Evolutionary conservation across 92 coral and sea anemone species (phyloP).

Genomic region (Umimayanthus chanpuru): DNA sequence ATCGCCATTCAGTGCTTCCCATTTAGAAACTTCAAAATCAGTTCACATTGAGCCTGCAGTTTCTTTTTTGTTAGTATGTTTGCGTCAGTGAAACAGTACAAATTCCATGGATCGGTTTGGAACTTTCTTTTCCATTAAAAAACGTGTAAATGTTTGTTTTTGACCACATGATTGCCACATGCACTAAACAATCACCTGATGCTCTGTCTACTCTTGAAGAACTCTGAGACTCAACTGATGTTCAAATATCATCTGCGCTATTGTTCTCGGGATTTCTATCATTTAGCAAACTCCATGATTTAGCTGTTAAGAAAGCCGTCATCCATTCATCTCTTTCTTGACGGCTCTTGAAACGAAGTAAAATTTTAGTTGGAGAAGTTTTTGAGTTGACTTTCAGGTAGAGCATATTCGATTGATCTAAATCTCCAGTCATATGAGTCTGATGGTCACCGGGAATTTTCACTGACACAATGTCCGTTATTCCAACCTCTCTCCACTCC

Average conservation of each 20-base stretch:
- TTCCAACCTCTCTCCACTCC: conserved; percentile 38
- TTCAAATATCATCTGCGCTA: not conserved
- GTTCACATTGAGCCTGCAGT: not conserved
- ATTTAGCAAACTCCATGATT: conserved; percentile 36
- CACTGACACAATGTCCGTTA: conserved; percentile 33
- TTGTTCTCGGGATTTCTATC: conserved; percentile 22
- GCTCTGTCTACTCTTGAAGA: not conserved
- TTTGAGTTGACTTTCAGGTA: conserved; percentile 27
- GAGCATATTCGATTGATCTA: conserved; percentile 28
- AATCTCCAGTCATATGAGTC: not conserved
- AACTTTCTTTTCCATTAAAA: not conserved
- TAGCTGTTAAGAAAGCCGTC: conserved; percentile 42
- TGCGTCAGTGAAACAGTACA: not conserved
- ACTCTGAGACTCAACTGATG: not conserved
- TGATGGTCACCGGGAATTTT: conserved; percentile 36
- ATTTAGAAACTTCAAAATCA: not conserved
- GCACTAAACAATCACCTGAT: not conserved
- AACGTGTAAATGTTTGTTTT: not conserved
- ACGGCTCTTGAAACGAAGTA: conserved; percentile 32
- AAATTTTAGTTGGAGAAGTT: conserved; percentile 35
- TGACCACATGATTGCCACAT: not conserved
- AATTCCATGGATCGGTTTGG: not conserved
- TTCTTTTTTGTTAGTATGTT: too few relatives aligned
- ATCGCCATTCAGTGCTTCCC: not conserved
- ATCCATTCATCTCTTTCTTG: conserved; percentile 45